Conservation (phyloP, 1,140 invertebrate species). For the Ladona fulva region DNA sequence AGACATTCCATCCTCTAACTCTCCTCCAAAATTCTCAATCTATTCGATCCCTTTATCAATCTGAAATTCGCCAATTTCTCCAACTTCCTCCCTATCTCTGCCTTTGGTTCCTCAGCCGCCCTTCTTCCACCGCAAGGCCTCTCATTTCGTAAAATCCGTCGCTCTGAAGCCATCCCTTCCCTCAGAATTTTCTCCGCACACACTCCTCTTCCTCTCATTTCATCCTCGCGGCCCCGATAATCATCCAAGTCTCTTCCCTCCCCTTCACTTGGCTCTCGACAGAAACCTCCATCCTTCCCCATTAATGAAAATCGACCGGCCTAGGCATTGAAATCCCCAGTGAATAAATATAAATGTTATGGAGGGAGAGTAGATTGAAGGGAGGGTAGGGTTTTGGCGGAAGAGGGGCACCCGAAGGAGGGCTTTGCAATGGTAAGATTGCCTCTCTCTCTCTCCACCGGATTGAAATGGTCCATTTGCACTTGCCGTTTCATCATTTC, state of each 20-base stretch:
- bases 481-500: no score
- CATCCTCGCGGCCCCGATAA: neutral
- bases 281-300: neutral
- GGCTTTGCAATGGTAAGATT: neutral
- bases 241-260: neutral
- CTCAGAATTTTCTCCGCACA: neutral
- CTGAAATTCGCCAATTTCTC: conserved; percentile 5
- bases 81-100: neutral
- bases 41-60: neutral
- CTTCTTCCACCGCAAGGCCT: neutral
- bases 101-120: neutral
- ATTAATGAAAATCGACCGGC: neutral
- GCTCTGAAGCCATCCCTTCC: neutral
- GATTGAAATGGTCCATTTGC: no score
- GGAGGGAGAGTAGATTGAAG: neutral
- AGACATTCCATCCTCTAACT: no score
- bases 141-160: neutral
- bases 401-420: neutral
- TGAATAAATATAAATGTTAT: conserved; percentile 8
- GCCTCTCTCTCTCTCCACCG: no score
- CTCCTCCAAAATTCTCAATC: neutral
- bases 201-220: neutral
- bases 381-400: neutral
- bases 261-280: neutral
- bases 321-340: neutral